Evolutionary conservation across 2,113 vertebrate species (phyloP).

Genomic region (Semnopithecus entellus): DNA sequence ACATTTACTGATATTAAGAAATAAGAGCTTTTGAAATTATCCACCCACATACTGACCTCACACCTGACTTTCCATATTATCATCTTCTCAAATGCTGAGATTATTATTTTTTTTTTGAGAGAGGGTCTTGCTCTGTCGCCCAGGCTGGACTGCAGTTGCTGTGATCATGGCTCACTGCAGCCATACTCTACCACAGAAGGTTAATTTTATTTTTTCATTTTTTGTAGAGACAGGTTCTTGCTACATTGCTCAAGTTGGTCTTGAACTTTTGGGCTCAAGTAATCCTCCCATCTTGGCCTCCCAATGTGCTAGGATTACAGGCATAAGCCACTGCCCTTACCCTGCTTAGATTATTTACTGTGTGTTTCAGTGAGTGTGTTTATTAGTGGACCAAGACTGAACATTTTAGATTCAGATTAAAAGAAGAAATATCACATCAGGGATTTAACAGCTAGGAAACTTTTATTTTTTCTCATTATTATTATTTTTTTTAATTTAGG

Average conservation of each 20-base stretch:
- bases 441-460: neutral
- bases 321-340: no score
- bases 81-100: neutral
- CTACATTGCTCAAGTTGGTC: no score
- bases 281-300: no score
- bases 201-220: no score
- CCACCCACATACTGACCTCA: neutral
- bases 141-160: no score
- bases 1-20: conserved; percentile 43
- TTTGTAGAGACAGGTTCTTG: no score
- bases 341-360: neutral
- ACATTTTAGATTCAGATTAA: neutral
- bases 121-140: no score
- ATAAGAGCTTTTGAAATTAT: neutral
- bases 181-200: no score
- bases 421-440: conserved; percentile 11
- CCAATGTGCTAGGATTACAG: no score
- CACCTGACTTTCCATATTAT: neutral
- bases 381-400: neutral
- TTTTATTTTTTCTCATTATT: fast-evolving
- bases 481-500: neutral
- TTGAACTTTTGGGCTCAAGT: no score
- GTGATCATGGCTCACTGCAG: no score
- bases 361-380: neutral
- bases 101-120: no score